Percentiles rank a stretch among this genome's conserved stretches.
Evolutionary conservation across 2,888 invertebrate genomes (phyloP).

Genomic region (Caenorhabditis imperialis): DNA sequence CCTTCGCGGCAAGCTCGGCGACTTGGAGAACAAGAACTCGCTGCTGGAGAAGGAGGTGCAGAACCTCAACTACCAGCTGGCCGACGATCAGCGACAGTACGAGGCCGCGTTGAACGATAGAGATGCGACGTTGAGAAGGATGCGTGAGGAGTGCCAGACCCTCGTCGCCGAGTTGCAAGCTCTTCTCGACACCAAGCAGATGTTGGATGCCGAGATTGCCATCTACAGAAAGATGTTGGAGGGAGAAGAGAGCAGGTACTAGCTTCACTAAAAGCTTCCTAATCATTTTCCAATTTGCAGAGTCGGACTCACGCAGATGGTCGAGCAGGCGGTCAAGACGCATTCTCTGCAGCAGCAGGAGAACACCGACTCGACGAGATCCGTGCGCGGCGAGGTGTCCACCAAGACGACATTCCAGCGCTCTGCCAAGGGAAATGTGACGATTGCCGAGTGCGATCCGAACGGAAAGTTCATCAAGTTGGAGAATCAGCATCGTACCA

Average conservation of each 20-base stretch:
- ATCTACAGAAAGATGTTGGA: conserved; percentile 82
- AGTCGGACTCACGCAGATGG: conserved; percentile 72
- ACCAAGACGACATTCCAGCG: conserved; percentile 81
- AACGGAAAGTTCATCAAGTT: conserved; percentile 80
- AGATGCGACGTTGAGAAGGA: conserved; percentile 78
- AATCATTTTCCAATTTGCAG: conserved; percentile 37
- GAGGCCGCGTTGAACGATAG: conserved; percentile 78
- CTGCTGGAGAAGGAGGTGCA: conserved; percentile 75
- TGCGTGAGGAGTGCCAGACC: conserved; percentile 79
- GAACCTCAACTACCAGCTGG: conserved; percentile 79
- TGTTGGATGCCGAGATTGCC: conserved; percentile 81
- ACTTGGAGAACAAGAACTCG: conserved; percentile 69
- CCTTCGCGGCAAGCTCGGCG: conserved; percentile 65
- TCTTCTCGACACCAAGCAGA: conserved; percentile 81
- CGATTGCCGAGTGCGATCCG: conserved; percentile 80
- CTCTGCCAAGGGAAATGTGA: conserved; percentile 80
- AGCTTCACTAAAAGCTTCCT: neutral
- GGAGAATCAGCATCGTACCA: conserved; percentile 80
- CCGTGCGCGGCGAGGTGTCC: conserved; percentile 78
- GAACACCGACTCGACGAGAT: conserved; percentile 77
- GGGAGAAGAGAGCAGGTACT: conserved; percentile 80
- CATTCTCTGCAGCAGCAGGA: conserved; percentile 78
- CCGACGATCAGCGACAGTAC: conserved; percentile 79
- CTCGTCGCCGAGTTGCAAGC: conserved; percentile 77
- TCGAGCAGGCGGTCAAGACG: conserved; percentile 78